Base-by-base conservation (phyloP, 2,797 vertebrate genomes). In the Lindbergichthys nudifrons region DNA sequence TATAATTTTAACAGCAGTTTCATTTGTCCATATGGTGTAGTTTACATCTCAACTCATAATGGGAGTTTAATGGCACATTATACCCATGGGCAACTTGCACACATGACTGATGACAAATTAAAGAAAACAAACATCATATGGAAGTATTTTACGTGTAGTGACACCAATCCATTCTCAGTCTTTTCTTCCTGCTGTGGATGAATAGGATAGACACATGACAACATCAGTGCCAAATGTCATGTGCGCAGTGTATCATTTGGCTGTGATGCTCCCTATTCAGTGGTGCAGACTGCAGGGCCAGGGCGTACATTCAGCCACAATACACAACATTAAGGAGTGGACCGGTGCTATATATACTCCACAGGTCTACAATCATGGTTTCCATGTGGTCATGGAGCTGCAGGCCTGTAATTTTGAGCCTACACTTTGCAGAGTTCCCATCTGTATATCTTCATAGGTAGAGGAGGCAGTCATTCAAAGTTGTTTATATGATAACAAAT, bases 311-410 rank as follows among this genome's bases (percentile, higher is more conserved):
- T 41, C 83, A 79, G 75, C 67, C 58, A 74, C 72, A 80, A 65
- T 79, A 88, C 75, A 80, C 73, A 87, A 75, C 83, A 82, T 89
- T 80, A 90, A 91, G 92, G 91, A 94, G 86, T 87, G 82, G 86
- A 72, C 80, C 64, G 2, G 62, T 5, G 73, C 92, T 95, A 95
- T 94, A 95, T 94, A 93, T 94, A 93, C 71, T 69, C 79, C 21
- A 65, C 79, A 87, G 88, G 84, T 87, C 92, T 93, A 81, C 92
- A 95, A 94, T 95, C 90, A 95, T 89, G 89, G 91, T 80, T 86
- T 87, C 86, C 80, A 80, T 91, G 90, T 86, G 92, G 93, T 83
- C 84, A 84, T 87, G 70, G 73, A 87, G 58, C 66, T 67, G 77
- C 88, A 92, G 83, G 78, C 77, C 89, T 93, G 71, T 93, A 92